Evolutionary conservation across 2,113 vertebrate species (phyloP), one percentile per base, ranked within the genome.

Genomic region (Anarhynchus alexandrinus): DNA sequence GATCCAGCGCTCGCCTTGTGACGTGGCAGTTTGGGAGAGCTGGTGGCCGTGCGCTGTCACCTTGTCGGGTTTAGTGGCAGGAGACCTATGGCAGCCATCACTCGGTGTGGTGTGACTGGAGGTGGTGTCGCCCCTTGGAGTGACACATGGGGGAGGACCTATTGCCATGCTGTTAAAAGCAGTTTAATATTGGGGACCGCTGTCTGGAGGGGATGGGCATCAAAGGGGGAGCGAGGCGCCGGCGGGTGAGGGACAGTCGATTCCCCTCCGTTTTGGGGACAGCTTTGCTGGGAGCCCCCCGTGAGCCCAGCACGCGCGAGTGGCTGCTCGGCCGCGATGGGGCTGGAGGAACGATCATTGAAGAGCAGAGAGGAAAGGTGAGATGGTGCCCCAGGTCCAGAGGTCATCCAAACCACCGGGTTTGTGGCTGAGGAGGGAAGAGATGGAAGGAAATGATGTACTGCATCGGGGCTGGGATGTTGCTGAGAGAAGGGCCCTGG

Each of bases 31-130:
- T 3, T 38, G n/a, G 79, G 43, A 12, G 57, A n/a, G 52, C 72
- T 20, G 83, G 8, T 42, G 52, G n/a, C 61, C 0, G 2, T 3
- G 30, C 1, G 9, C 52, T 18, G 42, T 22, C n/a, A 3, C 13
- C 67, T 25, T 1, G 1, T 10, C 12, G 58, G 47, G 4, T 43
- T 62, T 19, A 1, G 32, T 30, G 38, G 32, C 5, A 6, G 10
- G 47, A 30, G 38, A 12, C 20, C 25, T 20, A 7, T 13, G 7
- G 42, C 38, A 65, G 49, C 61, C 6, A 10, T 51, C 12, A 7
- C 22, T 34, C 30, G 4, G 29, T 9, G 38, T 8, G 49, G 49
- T 34, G 2, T 43, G 65, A 21, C 47, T 30, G 15, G 19, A 12
- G 40, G 49, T 20, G 58, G 9, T 38, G 69, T 26, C 27, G 25